Percentiles rank a stretch among this genome's conserved stretches.
Evolutionary conservation across 2,888 invertebrate species (phyloP).

Genomic region (Adelognathus sp.): DNA sequence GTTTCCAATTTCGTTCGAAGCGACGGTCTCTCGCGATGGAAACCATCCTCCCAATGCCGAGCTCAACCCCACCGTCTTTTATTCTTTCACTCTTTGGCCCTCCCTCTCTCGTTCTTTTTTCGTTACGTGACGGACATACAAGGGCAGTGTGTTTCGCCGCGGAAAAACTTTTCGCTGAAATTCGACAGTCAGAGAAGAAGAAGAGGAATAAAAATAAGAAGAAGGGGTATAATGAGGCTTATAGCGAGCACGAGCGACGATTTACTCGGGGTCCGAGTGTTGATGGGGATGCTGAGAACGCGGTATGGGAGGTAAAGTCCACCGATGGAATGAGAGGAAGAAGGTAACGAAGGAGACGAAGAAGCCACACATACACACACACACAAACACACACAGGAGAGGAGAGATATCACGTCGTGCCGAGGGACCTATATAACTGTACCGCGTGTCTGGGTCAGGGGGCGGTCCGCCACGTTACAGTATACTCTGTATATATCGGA

Average conservation of each 20-base stretch:
- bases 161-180: constrained; percentile 46
- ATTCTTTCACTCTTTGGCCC: constrained; percentile 52
- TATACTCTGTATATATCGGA: constrained; percentile 80
- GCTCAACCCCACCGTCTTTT: constrained; percentile 11
- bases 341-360: constrained; percentile 8
- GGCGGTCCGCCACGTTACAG: constrained; percentile 81
- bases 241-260: constrained; percentile 34
- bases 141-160: constrained; percentile 44
- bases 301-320: constrained; percentile 8
- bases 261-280: constrained; percentile 7
- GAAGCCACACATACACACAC: constrained; percentile 30
- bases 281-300: constrained; percentile 8
- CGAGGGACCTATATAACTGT: constrained; percentile 83
- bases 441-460: constrained; percentile 84
- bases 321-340: background rate
- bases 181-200: constrained; percentile 33
- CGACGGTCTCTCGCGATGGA: constrained; percentile 69
- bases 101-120: constrained; percentile 58
- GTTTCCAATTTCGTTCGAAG: constrained; percentile 80
- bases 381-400: constrained; percentile 31
- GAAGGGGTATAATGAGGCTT: constrained; percentile 22
- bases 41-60: constrained; percentile 54
- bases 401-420: constrained; percentile 55
- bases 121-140: constrained; percentile 79
- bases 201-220: background rate